Base-by-base conservation (phyloP, 2,888 invertebrate genomes). In the Lepidocyrtinus sp. region DNA sequence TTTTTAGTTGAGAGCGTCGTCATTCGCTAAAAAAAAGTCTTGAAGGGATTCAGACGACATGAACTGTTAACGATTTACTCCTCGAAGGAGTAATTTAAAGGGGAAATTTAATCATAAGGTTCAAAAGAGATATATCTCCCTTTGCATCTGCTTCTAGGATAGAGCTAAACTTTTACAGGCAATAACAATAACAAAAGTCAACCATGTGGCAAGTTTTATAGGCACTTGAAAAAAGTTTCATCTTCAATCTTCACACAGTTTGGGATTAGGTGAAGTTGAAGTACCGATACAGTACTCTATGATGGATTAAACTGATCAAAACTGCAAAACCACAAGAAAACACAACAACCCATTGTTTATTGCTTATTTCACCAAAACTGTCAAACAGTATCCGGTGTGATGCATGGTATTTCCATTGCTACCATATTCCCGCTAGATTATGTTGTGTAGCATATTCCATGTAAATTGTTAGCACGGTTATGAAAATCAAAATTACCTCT, bases 331-430 rank as follows among this genome's bases (percentile, higher is more conserved):
- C 77, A 72, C 77, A 77, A 77, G 62, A 75, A 75, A 62, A 72
- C 71, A 67, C 65, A 77, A 72, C 67, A 71, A 71, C 22, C 46
- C 71, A 71, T 71, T 77, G 71, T 77, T 77, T 77, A 77, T 36
- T 77, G 71, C 21, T 36, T 36, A 36, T 36, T 36, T 36, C 36
- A 36, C 36, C 36, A 7, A n/a, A n/a, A n/a, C n/a, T n/a, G n/a
- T n/a, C n/a, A n/a, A n/a, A n/a, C n/a, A n/a, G n/a, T n/a, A n/a
- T n/a, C n/a, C n/a, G n/a, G n/a, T n/a, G n/a, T n/a, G n/a, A n/a
- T n/a, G n/a, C n/a, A n/a, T n/a, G 36, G 36, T 36, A 36, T 12
- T 12, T 36, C 36, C 12, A 36, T 7, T 5, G 12, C 36, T 36
- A 36, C 5, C 12, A 36, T 36, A 12, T 36, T 36, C 36, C 36